Evolutionary conservation across 2,113 vertebrate genomes (phyloP).

Genomic region (Xyliphius kryptos): DNA sequence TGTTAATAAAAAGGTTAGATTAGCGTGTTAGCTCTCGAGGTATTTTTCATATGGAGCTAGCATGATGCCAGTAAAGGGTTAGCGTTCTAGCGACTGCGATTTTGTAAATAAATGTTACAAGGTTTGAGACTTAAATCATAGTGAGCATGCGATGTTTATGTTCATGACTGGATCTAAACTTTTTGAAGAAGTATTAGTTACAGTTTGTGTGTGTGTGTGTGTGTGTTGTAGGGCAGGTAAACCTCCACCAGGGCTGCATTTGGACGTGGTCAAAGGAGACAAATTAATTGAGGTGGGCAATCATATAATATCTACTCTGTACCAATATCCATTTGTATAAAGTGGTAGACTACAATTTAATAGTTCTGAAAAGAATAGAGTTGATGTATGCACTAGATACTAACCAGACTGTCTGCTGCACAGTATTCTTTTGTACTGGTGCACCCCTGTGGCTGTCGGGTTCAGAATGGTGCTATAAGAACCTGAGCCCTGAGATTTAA

Average conservation of each 20-base stretch:
- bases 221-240: constrained; percentile 99
- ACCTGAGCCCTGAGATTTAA: constrained; percentile 81
- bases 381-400: constrained; percentile 94
- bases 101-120: no score
- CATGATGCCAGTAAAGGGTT: background rate
- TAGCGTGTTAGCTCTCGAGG: constrained; percentile 9
- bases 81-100: background rate
- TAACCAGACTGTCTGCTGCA: constrained; percentile 71
- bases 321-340: background rate
- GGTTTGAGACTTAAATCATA: no score
- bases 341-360: no score
- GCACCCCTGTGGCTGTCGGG: constrained; percentile 72
- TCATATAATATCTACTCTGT: background rate
- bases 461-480: constrained; percentile 82
- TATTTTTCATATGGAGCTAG: constrained; percentile 3
- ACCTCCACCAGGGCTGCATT: constrained; percentile 88
- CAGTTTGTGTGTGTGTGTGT: no score
- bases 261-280: constrained; percentile 98
- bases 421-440: constrained; percentile 55
- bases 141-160: no score
- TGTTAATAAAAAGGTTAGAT: no score
- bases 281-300: constrained; percentile 95
- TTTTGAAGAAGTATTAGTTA: no score
- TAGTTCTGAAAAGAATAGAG: no score
- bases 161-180: no score